Base-by-base conservation (phyloP, 2,888 invertebrate species). In the Dolichomitus sp. region DNA sequence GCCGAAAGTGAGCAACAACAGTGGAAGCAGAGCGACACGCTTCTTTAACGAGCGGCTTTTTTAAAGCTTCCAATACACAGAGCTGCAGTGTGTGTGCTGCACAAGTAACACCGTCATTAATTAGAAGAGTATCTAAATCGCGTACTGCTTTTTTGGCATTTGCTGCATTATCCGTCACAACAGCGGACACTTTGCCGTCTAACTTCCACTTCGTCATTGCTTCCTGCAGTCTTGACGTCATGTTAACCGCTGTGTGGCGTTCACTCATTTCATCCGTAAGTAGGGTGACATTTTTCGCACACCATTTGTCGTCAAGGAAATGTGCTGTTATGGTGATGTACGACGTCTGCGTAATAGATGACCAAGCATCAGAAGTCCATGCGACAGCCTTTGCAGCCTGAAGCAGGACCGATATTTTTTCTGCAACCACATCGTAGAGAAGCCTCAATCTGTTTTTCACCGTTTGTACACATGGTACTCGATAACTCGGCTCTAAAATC, bases 281-380 rank as follows among this genome's bases (percentile, higher is more conserved):
- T 23, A 83, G 48, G 4, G 66, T 70, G 37, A 27, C 61, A 4
- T 37, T 57, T 57, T 65, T 48, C 4, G 30, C 17, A 5, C 27
- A 14, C 77, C 77, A 81, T 9, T 63, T 59, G 19, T 57, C 12
- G 54, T 72, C 23, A 23, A 78, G 27, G 59, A 72, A 65, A 52
- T 81, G 81, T 45, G 50, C 61, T 54, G 72, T 78, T 2, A 78
- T 48, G 11, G 81, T 73, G 4, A 73, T 72, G 40, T 78, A 81
- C 7, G 77, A 73, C 0, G 70, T 48, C 66, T 81, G 76, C 17
- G 45, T 37, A 30, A 69, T 42, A 14, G 80, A 80, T 17, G 76
- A 45, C 80, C 79, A 80, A 17, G 75, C 75, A 23, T 83, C 76
- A 11, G 83, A 57, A 1, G 80, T 83, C 57, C 80, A 80, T 45